phyloP scores from a whole-genome alignment of 2,797 vertebrate genomes.

The Tauraco hartlaubi region DNA sequence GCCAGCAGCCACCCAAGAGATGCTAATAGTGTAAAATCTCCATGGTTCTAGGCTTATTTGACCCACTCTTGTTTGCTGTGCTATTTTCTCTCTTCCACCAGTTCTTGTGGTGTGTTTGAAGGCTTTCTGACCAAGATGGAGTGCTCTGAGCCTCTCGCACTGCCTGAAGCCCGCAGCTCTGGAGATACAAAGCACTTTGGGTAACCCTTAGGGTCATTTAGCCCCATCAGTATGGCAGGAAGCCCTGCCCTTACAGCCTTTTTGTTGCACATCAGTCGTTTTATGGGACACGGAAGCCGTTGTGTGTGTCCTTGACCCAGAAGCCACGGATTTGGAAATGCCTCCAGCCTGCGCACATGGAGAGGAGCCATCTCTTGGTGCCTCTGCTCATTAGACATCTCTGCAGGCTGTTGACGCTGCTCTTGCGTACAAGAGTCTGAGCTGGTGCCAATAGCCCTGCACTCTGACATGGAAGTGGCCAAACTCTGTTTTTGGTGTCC shows the following conservation, averaged over 20 bases:
- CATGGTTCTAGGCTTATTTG: background rate
- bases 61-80: background rate
- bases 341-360: background rate
- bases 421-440: background rate
- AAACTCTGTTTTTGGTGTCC: background rate
- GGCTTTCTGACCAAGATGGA: background rate
- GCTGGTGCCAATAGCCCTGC: constrained; percentile 20
- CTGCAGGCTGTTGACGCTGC: background rate
- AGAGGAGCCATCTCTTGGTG: background rate
- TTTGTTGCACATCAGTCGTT: background rate
- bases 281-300: fast-evolving
- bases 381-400: background rate
- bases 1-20: background rate
- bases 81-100: background rate
- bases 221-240: fast-evolving
- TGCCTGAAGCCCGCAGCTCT: background rate
- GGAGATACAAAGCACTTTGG: background rate
- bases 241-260: background rate
- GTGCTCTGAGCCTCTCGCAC: background rate
- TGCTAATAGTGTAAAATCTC: background rate
- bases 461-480: constrained; percentile 35
- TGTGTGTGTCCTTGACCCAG: background rate
- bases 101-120: background rate
- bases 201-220: background rate
- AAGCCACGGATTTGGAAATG: background rate